These are phyloP conservation scores for Eulemur macaco DNA, from an alignment of 2,113 vertebrate genomes.

Conservation along the genomic window DNA sequence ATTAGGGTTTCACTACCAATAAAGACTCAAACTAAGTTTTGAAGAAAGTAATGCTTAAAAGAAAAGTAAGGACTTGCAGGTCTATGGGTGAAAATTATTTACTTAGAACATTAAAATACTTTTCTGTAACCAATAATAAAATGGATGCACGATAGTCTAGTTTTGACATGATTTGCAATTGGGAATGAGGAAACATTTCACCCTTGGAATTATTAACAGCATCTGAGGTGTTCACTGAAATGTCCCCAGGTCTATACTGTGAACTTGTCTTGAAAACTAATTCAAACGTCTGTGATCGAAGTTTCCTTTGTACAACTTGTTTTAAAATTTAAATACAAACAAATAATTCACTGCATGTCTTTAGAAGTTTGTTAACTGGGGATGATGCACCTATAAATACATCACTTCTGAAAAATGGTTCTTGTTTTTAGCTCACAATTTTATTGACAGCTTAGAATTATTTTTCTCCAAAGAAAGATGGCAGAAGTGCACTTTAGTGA, in stretches of 20 bases:
- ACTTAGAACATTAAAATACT: not conserved
- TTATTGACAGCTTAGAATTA: not conserved
- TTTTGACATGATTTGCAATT: constrained; percentile 23
- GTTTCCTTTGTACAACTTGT: not conserved
- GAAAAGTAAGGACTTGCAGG: not conserved
- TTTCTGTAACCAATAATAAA: constrained; percentile 1
- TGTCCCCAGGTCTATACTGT: not conserved
- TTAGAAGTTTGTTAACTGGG: not conserved
- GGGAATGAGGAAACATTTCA: constrained; percentile 54
- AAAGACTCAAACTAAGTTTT: constrained; percentile 7
- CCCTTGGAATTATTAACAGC: constrained; percentile 47
- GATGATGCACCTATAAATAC: not conserved
- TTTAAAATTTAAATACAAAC: constrained; percentile 4
- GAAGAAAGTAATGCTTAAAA: not conserved
- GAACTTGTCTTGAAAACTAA: not conserved
- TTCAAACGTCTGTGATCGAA: not conserved
- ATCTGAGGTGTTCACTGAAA: not conserved
- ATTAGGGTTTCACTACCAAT: not conserved
- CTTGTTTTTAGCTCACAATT: not conserved
- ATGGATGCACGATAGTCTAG: not conserved
- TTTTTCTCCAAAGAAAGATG: not conserved
- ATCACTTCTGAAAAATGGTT: not conserved
- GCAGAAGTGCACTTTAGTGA: not conserved
- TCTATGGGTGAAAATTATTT: not conserved
- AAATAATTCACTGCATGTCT: not conserved